Evolutionary conservation across 1,140 invertebrate genomes (phyloP).

Genomic region (Pemphigus obesinymphae): DNA sequence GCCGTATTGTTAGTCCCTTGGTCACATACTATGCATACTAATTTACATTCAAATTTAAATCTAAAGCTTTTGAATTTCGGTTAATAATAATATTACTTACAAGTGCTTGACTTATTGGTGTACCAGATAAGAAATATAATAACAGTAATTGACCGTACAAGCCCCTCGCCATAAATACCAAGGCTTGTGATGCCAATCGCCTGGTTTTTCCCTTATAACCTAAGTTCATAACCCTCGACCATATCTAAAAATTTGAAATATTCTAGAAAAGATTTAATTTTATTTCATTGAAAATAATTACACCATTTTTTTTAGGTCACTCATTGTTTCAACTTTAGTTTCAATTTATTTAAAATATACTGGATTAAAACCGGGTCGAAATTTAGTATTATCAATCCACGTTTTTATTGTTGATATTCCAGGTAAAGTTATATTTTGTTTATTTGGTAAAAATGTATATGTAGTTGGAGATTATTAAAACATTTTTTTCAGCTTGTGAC

Average conservation of each 20-base stretch:
- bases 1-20: too few relatives aligned
- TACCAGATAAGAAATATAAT: too few relatives aligned
- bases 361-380: not conserved
- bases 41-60: too few relatives aligned
- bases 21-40: too few relatives aligned
- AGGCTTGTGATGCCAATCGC: too few relatives aligned
- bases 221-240: not conserved
- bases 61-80: too few relatives aligned
- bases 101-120: too few relatives aligned
- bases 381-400: slow-evolving; percentile 4
- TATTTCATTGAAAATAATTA: not conserved
- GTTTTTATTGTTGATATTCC: not conserved
- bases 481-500: not conserved
- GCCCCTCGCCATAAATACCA: too few relatives aligned
- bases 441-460: slow-evolving; percentile 16
- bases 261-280: slow-evolving; percentile 13
- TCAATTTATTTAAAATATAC: not conserved
- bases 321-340: too few relatives aligned
- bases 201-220: too few relatives aligned
- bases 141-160: too few relatives aligned
- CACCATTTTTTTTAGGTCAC: not conserved
- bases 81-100: not conserved
- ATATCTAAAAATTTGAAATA: not conserved
- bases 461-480: slow-evolving; percentile 5
- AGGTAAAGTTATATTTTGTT: not conserved